Base-by-base conservation (phyloP, 1,140 invertebrate species). In the Paralvinella palmiformis region DNA sequence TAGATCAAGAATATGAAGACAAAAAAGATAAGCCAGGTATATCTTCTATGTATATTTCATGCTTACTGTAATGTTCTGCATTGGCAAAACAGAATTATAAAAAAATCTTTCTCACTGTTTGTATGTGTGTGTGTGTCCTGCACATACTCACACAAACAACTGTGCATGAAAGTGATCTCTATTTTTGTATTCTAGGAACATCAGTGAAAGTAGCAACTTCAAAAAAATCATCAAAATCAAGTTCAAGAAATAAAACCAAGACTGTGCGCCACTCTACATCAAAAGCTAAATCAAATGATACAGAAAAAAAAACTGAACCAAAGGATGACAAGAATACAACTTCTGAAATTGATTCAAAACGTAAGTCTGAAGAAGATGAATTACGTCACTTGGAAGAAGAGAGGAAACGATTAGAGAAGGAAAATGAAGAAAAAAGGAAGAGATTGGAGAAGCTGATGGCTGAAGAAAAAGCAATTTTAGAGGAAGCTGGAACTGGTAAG, bases 1-100 rank as follows among this genome's bases (percentile, higher is more conserved):
- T 72, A 71, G 70, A 69, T 53, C 55, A 63, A 35, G 36, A 63
- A 3, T 44, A 29, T 22, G 64, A 63, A 45, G 60, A 63, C 50
- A 62, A 63, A 22, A 61, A 56, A 31, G 33, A 64, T 31, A 62
- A 62, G 13, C 35, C 45, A 29, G 50, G 33, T 44, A 63, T 45
- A 27, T 44, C 24, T 24, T 55, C 44, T 59, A 57, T 35, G 41
- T 36, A 36, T 15, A n/a, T 35, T 17, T 31, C 2, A 13, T 3
- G 31, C 33, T 10, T 33, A n/a, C 32, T 56, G 2, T 10, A 45
- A 58, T 27, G 29, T n/a, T 6, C n/a, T 52, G 7, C 44, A 52
- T 17, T 50, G 29, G 62, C 17, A 24, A 69, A 1, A 66, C 48
- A 60, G 64, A 62, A 20, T 66, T 69, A 67, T 66, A 65, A 44